A percentile compares a stretch with the other conserved stretches of the same genome.
Conservation (phyloP, 2,113 vertebrate species). For the Dasyornis broadbenti region DNA sequence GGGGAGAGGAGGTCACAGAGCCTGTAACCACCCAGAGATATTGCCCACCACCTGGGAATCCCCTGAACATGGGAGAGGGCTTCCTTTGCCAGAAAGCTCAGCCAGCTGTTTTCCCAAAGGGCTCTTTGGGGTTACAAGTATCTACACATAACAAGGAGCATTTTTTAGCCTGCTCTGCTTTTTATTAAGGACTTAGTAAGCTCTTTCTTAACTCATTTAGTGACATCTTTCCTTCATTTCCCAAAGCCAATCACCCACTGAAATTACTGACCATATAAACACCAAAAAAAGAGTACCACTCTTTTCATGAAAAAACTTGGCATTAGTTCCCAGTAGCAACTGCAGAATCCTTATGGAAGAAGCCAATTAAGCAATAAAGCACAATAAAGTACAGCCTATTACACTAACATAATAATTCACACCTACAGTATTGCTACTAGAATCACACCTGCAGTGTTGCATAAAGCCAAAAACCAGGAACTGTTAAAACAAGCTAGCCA, state of each 20-base stretch:
- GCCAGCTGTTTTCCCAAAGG: slow-evolving; percentile 44
- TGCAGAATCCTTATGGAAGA: slow-evolving; percentile 8
- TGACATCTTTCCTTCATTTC: neutral
- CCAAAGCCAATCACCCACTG: neutral
- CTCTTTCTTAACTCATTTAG: slow-evolving; percentile 7
- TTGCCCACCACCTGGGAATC: slow-evolving; percentile 28
- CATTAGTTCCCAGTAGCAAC: neutral
- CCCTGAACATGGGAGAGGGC: neutral
- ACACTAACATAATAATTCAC: slow-evolving; percentile 36
- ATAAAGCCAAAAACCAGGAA: slow-evolving; percentile 37
- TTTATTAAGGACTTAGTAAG: neutral
- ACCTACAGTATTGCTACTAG: slow-evolving; percentile 24
- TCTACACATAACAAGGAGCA: neutral
- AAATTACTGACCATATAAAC: neutral
- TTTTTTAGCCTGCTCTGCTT: slow-evolving; percentile 10
- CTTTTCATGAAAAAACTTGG: neutral
- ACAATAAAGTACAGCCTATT: slow-evolving; percentile 8
- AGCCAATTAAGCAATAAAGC: slow-evolving; percentile 38
- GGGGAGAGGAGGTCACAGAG: neutral
- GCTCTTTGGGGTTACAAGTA: neutral
- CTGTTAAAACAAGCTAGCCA: slow-evolving; percentile 35
- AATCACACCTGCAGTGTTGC: slow-evolving; percentile 40
- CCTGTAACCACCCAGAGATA: neutral
- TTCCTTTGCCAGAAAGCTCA: slow-evolving; percentile 31
- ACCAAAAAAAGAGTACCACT: neutral